Base-by-base conservation (phyloP, 2,113 vertebrate species). In the Chloropsis hardwickii region DNA sequence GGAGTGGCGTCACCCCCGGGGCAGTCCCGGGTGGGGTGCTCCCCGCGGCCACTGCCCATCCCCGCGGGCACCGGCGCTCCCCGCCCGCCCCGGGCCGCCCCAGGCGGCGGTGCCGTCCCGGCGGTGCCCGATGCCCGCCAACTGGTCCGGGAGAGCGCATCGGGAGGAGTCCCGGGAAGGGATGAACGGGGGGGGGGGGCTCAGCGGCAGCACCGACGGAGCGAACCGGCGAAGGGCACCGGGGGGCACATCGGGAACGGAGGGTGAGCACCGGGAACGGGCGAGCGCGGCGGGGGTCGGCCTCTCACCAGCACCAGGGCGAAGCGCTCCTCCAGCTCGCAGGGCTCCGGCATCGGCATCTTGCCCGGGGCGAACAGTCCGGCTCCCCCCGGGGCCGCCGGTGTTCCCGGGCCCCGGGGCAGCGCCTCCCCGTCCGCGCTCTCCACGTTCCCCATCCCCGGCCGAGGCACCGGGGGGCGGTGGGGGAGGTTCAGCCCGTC, bases 301-400 rank as follows among this genome's bases (percentile, higher is more conserved):
- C 79, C 64, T 89, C 99, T 99, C 85, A 99, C 99, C 99, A 99
- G 96, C 97, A 99, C 99, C 88, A 99, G 95, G 54, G 99, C 98
- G 97, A 99, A 99, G 56, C 99, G 98, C 97, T 99, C 99, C 97
- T 99, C 99, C 97, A 99, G 97, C 96, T 99, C 99, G 65, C 98
- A 98, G 82, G 98, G 98, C 88, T 99, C 99, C n/a, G 99, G 99
- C 99, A 99, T 99, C 81, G 99, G 99, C 91, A 99, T 98, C 97
- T 99, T 99, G 56, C 99, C 98, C 29, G 99, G 98, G 96, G 98
- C 98, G 98, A 99, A 95, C 84, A 97, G 86, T 47, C 97, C 84
- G 37, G 97, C 71, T 2, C 96, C 98, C 95, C 86, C 98, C 97
- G 81, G 97, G 97, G 94, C 37, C 97, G 97, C 74, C 98, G 97